phyloP scores from a whole-genome alignment of 2,888 invertebrate species.

The Diabrotica balteata region DNA sequence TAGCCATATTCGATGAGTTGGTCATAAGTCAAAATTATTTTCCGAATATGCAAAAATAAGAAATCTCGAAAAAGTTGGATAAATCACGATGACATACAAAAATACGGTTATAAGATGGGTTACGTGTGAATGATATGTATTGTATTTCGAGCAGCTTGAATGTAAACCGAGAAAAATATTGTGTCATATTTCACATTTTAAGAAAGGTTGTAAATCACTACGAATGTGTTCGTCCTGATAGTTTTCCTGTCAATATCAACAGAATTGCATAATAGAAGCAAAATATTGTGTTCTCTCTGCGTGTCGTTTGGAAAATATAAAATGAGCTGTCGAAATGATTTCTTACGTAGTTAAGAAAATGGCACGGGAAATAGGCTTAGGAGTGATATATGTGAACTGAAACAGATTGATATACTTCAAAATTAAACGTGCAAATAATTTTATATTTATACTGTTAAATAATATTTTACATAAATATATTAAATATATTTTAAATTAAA shows the following conservation, averaged over 20 bases:
- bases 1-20: too few relatives aligned
- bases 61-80: conserved; percentile 27
- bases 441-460: too few relatives aligned
- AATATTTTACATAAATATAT: too few relatives aligned
- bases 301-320: background rate
- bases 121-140: conserved; percentile 35
- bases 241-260: conserved; percentile 20
- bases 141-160: conserved; percentile 30
- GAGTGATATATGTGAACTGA: too few relatives aligned
- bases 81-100: conserved; percentile 38
- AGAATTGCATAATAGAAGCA: conserved; percentile 5
- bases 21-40: too few relatives aligned
- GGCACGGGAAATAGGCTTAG: too few relatives aligned
- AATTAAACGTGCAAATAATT: too few relatives aligned
- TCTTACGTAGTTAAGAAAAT: too few relatives aligned
- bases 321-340: background rate
- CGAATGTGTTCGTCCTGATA: conserved; percentile 7
- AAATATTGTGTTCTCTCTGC: background rate
- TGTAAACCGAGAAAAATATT: conserved; percentile 26
- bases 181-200: conserved; percentile 25
- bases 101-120: conserved; percentile 33
- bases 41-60: background rate
- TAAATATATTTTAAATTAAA: too few relatives aligned
- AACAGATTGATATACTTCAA: too few relatives aligned
- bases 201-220: conserved; percentile 20